phyloP scores from a whole-genome alignment of 2,797 vertebrate species.

The Menidia menidia region DNA sequence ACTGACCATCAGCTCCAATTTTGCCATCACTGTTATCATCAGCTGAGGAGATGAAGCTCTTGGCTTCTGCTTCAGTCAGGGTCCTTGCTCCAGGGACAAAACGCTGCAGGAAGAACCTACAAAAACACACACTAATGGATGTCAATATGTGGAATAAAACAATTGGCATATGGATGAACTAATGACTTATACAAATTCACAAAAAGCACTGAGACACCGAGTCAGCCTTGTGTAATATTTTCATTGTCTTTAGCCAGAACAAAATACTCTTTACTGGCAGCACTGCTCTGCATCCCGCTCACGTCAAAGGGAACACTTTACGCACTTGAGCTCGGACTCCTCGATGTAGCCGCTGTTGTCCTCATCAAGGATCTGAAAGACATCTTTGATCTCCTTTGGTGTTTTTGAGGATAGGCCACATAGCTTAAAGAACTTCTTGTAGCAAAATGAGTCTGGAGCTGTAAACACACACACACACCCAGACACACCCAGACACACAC shows the following conservation, averaged over 20 bases:
- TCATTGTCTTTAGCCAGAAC: background rate
- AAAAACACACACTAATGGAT: conserved; percentile 13
- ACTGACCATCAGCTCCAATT: conserved; percentile 92
- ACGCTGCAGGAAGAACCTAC: conserved; percentile 92
- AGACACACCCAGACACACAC: conserved; percentile 2
- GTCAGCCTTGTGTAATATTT: background rate
- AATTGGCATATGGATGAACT: background rate
- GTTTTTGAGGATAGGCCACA: conserved; percentile 93
- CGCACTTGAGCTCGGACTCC: conserved; percentile 94
- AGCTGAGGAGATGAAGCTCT: conserved; percentile 88
- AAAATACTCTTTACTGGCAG: background rate
- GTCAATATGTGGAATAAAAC: background rate
- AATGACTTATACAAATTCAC: background rate
- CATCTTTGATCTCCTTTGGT: conserved; percentile 88
- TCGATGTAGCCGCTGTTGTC: conserved; percentile 95
- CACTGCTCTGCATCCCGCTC: background rate
- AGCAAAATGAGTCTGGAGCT: conserved; percentile 93
- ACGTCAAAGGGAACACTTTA: conserved; percentile 11
- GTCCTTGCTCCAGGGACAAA: conserved; percentile 89
- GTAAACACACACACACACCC: conserved; percentile 42
- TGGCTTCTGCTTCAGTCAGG: conserved; percentile 90
- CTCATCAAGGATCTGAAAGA: conserved; percentile 91
- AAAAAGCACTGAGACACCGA: background rate
- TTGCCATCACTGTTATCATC: conserved; percentile 93
- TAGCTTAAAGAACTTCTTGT: conserved; percentile 95